Percentiles rank a stretch among this genome's conserved stretches.
These are phyloP conservation scores for Cybosia mesomella DNA, from an alignment of 2,888 invertebrate genomes.

Conservation along the genomic window DNA sequence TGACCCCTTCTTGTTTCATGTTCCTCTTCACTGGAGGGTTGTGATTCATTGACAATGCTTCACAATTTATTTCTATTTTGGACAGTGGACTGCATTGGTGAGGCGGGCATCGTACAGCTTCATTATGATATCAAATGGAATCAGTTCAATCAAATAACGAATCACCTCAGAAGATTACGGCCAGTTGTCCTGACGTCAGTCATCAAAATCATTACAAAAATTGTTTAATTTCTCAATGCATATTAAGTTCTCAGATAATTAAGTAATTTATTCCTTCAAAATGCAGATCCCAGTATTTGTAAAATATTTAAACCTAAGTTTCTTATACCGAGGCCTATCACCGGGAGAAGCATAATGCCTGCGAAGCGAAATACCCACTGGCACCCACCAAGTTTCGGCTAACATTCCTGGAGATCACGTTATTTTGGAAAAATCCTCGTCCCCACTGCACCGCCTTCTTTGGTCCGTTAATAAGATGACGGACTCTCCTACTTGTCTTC, in stretches of 20 bases:
- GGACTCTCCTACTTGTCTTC: background rate
- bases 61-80: background rate
- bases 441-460: background rate
- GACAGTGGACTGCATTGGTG: too few species aligned
- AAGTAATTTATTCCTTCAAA: background rate
- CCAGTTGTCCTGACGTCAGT: background rate
- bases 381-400: background rate
- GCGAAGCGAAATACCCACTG: background rate
- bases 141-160: constrained; percentile 4
- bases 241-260: background rate
- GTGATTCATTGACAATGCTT: background rate
- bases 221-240: background rate
- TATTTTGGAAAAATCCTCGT: background rate
- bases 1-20: background rate
- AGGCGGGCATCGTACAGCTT: background rate
- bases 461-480: background rate
- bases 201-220: background rate
- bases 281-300: background rate
- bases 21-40: background rate
- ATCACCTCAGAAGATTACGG: background rate
- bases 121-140: background rate
- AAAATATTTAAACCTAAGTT: background rate
- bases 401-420: background rate
- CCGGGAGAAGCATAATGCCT: background rate
- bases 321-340: background rate